Evolutionary conservation across 2,888 invertebrate species (phyloP).

Genomic region (Pterostichus niger): DNA sequence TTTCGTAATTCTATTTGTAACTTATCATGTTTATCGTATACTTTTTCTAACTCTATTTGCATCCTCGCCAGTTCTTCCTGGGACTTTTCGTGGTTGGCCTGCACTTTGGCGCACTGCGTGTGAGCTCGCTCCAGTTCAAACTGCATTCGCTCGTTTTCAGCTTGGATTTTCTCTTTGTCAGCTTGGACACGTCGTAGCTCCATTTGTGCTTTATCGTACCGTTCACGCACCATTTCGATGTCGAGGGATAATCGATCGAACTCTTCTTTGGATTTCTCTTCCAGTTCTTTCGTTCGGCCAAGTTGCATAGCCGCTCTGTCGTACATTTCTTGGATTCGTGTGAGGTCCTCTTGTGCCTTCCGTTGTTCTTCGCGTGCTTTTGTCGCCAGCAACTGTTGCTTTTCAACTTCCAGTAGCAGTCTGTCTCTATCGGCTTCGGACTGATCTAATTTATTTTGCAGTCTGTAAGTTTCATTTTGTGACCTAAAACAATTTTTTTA

Average conservation of each 20-base stretch:
- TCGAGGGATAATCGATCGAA: constrained; percentile 88
- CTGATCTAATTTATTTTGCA: constrained; percentile 93
- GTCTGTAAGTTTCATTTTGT: constrained; percentile 92
- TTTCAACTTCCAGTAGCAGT: constrained; percentile 91
- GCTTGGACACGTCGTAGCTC: constrained; percentile 90
- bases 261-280: constrained; percentile 94
- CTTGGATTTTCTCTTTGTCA: constrained; percentile 91
- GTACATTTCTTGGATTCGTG: constrained; percentile 92
- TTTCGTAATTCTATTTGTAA: constrained; percentile 89
- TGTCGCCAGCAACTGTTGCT: constrained; percentile 87
- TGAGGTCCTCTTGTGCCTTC: constrained; percentile 92
- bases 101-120: constrained; percentile 91
- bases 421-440: constrained; percentile 93
- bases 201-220: constrained; percentile 92
- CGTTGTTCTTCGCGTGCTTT: constrained; percentile 92
- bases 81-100: constrained; percentile 91
- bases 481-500: constrained; percentile 79
- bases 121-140: constrained; percentile 93
- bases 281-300: constrained; percentile 91
- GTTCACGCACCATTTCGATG: constrained; percentile 91
- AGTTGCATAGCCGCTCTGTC: constrained; percentile 92
- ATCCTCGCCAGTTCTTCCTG: constrained; percentile 93
- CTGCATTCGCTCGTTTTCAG: constrained; percentile 90
- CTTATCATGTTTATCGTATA: constrained; percentile 94
- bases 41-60: constrained; percentile 92